These are phyloP conservation scores for Theocolax elegans DNA, from an alignment of 1,140 invertebrate species.

Conservation along the genomic window DNA sequence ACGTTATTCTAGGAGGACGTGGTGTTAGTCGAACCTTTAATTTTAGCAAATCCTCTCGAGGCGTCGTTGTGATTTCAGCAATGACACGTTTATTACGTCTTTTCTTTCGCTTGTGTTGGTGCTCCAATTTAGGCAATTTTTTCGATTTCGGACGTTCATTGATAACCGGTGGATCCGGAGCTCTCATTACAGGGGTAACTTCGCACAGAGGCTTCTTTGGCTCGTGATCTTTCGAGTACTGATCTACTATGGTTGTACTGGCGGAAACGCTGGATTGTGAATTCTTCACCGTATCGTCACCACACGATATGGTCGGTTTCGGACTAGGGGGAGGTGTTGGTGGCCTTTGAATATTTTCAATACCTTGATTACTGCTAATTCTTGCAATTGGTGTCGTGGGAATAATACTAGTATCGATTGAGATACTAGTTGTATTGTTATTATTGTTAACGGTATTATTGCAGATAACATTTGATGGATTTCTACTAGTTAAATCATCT, in stretches of 20 bases:
- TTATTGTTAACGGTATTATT: constrained; percentile 34
- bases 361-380: constrained; percentile 46
- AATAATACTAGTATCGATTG: too few relatives aligned
- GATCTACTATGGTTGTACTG: constrained; percentile 42
- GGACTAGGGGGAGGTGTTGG: constrained; percentile 62
- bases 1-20: constrained; percentile 55
- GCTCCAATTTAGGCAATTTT: constrained; percentile 54
- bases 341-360: constrained; percentile 60
- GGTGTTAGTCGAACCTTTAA: constrained; percentile 60
- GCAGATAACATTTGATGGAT: constrained; percentile 31
- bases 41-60: constrained; percentile 59
- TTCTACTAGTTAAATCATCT: constrained; percentile 40
- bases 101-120: constrained; percentile 56
- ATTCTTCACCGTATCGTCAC: constrained; percentile 37
- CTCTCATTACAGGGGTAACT: constrained; percentile 59
- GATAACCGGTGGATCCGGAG: constrained; percentile 45
- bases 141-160: constrained; percentile 36
- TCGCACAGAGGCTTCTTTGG: constrained; percentile 61
- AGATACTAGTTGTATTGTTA: constrained; percentile 19
- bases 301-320: constrained; percentile 48
- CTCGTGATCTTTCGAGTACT: constrained; percentile 51
- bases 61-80: constrained; percentile 61
- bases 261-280: constrained; percentile 9
- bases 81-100: constrained; percentile 62
- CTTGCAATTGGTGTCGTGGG: too few relatives aligned